Conservation (phyloP, 2,888 invertebrate species). For the Synergus laeviventris region DNA sequence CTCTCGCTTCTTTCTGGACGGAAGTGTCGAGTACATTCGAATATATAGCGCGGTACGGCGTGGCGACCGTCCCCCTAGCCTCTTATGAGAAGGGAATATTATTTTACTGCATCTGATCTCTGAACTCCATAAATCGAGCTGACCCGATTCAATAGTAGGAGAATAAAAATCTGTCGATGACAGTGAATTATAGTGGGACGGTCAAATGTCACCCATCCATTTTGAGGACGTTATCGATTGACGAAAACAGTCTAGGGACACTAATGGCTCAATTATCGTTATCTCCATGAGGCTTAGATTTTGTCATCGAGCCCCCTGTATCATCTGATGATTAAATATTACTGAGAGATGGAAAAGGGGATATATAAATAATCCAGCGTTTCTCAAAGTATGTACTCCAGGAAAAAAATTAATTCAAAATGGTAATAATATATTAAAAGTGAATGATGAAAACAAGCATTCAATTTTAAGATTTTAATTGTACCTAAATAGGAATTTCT, state of each 20-base stretch:
- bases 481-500: not conserved
- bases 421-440: too few relatives aligned
- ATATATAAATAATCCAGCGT: not conserved
- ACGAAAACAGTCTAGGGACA: not conserved
- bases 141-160: not conserved
- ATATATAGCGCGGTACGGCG: not conserved
- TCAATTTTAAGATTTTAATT: too few relatives aligned
- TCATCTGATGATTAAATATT: not conserved
- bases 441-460: too few relatives aligned
- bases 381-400: not conserved
- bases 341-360: not conserved
- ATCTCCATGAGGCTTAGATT: not conserved
- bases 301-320: not conserved
- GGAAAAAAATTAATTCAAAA: too few relatives aligned
- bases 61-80: not conserved
- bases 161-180: slow-evolving; percentile 3
- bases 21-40: not conserved
- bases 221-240: not conserved
- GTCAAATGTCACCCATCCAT: not conserved
- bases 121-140: not conserved
- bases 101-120: slow-evolving; percentile 7
- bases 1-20: not conserved
- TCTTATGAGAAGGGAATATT: not conserved
- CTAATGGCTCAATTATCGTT: not conserved
- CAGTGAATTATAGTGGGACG: not conserved